Evolutionary conservation across 2,797 vertebrate species (phyloP), one percentile per base, ranked within the genome.

Genomic region (Eulemur rubriventer): DNA sequence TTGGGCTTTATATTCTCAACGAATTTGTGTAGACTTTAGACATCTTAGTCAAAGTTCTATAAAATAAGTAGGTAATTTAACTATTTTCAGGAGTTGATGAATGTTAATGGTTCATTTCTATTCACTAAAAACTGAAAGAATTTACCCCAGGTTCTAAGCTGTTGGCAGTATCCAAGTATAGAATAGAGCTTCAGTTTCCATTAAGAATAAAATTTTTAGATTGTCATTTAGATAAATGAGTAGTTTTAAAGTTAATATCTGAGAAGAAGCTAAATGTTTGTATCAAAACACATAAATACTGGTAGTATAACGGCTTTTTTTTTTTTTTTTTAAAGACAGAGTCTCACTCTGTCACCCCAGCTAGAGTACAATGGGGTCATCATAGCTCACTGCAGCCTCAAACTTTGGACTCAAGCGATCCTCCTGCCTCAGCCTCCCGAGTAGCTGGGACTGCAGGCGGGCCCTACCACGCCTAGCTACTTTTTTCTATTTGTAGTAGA

Each of bases 251-350:
- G 67, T 84, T 90, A 79, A 12, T 96, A 52, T 84, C 55, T 79
- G 33, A 86, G 81, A 63, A 94, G 89, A 94, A 80, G 43, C n/a
- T 83, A 95, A 87, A 91, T 91, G 30, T 93, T 79, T 89, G 18
- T 70, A 80, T 81, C 76, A 57, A 92, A 67, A 65, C n/a, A 85
- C n/a, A 72, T 55, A 79, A 13, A 69, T 93, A 79, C 26, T 89
- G n/a, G 20, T 91, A 46, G 10, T 89, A 55, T 22, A 55, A 22
- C 8, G 18, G 52, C 52, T 83, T 48, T 76, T 93, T 22, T 89
- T 4, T 22, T 89, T 4, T 76, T 78, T 80, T 35, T 90, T 86
- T 94, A 67, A 59, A 78, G 46, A 84, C 63, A 78, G 46, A 84
- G 79, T 96, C 52, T 52, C 18, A 52, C 17, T 52, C 52, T 52